phyloP scores from a whole-genome alignment of 1,140 invertebrate species.

The Octopus sinensis region DNA sequence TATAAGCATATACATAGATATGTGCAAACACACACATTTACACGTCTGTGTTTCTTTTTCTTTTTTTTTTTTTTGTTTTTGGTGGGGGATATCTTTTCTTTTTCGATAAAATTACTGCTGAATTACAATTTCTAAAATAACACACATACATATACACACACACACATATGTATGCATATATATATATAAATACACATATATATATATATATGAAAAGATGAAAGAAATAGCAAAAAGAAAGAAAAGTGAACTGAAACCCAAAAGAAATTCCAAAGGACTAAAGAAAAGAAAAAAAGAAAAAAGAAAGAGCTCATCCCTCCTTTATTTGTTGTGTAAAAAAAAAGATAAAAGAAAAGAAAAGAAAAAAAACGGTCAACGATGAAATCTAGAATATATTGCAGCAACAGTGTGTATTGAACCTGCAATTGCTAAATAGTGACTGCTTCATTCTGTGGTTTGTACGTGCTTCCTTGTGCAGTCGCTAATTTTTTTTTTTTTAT shows the following conservation, averaged over 20 bases:
- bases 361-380: background rate
- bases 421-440: background rate
- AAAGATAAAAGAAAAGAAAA: background rate
- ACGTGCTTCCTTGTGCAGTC: no score
- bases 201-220: background rate
- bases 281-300: background rate
- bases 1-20: background rate
- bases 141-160: background rate
- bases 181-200: background rate
- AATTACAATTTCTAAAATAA: no score
- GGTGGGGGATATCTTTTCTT: no score
- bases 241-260: background rate
- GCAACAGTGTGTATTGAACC: background rate
- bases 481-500: no score
- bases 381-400: background rate
- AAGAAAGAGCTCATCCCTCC: background rate
- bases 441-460: no score
- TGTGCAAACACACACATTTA: background rate
- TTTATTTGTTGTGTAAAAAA: background rate
- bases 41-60: background rate
- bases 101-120: no score
- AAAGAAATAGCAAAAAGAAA: background rate
- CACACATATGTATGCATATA: background rate
- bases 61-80: no score
- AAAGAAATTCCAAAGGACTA: background rate